phyloP scores from a whole-genome alignment of 2,797 vertebrate genomes.

The Ctenopoma multispine region DNA sequence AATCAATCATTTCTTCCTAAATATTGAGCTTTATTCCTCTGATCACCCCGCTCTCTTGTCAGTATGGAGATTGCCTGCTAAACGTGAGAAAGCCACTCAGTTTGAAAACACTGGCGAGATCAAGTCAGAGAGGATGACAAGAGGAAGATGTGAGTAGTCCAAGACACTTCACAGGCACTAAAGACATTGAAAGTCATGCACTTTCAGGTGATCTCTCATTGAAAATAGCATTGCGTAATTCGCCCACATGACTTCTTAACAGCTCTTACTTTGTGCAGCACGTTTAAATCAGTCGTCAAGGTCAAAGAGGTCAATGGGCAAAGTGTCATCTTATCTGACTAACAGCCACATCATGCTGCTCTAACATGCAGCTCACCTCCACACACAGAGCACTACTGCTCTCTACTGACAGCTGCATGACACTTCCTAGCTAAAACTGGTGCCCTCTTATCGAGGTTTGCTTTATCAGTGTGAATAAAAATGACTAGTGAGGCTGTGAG shows the following conservation, averaged over 20 bases:
- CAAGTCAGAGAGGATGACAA: constrained; percentile 21
- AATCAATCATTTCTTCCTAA: constrained; percentile 46
- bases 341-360: constrained; percentile 45
- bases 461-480: constrained; percentile 27
- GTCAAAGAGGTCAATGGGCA: constrained; percentile 78
- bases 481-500: neutral
- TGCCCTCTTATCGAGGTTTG: constrained; percentile 18
- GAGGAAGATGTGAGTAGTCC: constrained; percentile 35
- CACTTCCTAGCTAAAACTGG: neutral
- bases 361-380: neutral
- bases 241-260: constrained; percentile 54
- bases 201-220: constrained; percentile 50
- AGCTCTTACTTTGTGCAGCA: constrained; percentile 48
- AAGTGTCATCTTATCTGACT: constrained; percentile 63
- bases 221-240: constrained; percentile 53
- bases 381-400: constrained; percentile 79
- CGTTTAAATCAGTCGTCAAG: constrained; percentile 74
- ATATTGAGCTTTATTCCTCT: constrained; percentile 30
- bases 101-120: constrained; percentile 19
- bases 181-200: constrained; percentile 66
- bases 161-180: constrained; percentile 24
- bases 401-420: constrained; percentile 70
- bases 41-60: constrained; percentile 20
- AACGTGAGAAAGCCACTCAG: neutral
- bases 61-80: neutral